Percentiles rank a stretch among this genome's conserved stretches.
Evolutionary conservation across 2,797 vertebrate species (phyloP).

Genomic region (Cryptoblepharus egeriae): DNA sequence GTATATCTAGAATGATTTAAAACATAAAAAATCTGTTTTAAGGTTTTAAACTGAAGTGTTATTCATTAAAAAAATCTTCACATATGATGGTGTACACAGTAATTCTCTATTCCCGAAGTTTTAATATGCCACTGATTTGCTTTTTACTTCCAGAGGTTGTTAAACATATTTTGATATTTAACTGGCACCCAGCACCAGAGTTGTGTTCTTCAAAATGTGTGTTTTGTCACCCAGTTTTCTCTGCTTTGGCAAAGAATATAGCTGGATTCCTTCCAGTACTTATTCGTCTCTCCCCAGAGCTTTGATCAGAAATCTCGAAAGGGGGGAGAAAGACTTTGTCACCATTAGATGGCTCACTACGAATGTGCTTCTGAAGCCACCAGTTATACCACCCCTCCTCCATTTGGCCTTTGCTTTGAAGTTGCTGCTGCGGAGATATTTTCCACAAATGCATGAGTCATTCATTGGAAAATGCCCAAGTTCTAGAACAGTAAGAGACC

Average conservation of each 20-base stretch:
- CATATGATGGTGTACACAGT: neutral
- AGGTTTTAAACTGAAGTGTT: constrained; percentile 33
- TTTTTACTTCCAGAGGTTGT: neutral
- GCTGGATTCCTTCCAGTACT: neutral
- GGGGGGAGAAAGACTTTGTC: constrained; percentile 19
- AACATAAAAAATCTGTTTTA: neutral
- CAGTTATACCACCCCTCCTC: constrained; percentile 55
- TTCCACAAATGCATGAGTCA: constrained; percentile 61
- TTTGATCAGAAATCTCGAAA: neutral
- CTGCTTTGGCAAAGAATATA: neutral
- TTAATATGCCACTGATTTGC: neutral
- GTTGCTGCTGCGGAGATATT: constrained; percentile 40
- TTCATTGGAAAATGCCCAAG: constrained; percentile 57
- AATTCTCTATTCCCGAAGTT: constrained; percentile 24
- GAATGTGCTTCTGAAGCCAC: constrained; percentile 65
- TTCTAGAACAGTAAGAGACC: constrained; percentile 57
- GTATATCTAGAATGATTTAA: constrained; percentile 19
- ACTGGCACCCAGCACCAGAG: neutral
- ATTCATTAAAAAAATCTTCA: too few relatives aligned
- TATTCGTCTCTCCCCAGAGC: neutral
- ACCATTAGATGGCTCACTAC: constrained; percentile 82
- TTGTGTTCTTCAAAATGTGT: neutral
- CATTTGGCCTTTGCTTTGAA: constrained; percentile 49
- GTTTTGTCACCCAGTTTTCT: neutral
- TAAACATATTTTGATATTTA: constrained; percentile 29